Percentiles rank a stretch among this genome's conserved stretches.
These are phyloP conservation scores for Lerema accius DNA, from an alignment of 1,140 invertebrate genomes.

Conservation along the genomic window DNA sequence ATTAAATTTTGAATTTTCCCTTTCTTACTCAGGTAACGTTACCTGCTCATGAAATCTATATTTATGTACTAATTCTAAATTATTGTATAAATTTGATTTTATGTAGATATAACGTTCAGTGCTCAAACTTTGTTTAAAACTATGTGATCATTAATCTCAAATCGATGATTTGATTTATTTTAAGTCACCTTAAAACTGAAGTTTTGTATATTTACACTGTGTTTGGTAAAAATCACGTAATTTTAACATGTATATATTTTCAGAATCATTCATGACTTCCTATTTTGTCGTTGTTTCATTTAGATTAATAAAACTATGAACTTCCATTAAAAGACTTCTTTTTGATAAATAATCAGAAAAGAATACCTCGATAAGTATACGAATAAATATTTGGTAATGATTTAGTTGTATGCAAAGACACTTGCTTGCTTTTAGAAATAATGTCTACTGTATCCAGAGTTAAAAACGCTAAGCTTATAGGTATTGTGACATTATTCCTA, in stretches of 20 bases:
- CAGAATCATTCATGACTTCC: slow-evolving; percentile 41
- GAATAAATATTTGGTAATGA: slow-evolving; percentile 21
- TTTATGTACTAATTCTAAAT: slow-evolving; percentile 41
- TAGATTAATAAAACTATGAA: slow-evolving; percentile 6
- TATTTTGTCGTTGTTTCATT: slow-evolving; percentile 8
- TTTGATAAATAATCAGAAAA: slow-evolving; percentile 9
- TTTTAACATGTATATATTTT: slow-evolving; percentile 54
- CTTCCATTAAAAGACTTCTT: slow-evolving; percentile 18
- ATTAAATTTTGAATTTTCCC: slow-evolving; percentile 23
- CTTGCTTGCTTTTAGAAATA: not conserved
- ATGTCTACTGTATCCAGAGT: not conserved
- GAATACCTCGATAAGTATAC: slow-evolving; percentile 30
- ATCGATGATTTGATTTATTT: slow-evolving; percentile 50
- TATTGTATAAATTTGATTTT: slow-evolving; percentile 44
- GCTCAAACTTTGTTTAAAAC: slow-evolving; percentile 50
- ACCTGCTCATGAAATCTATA: slow-evolving; percentile 39
- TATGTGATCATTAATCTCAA: slow-evolving; percentile 17
- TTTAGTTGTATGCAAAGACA: not conserved
- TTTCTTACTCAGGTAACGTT: slow-evolving; percentile 16
- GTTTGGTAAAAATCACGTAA: slow-evolving; percentile 55
- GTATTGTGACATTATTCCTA: slow-evolving; percentile 1
- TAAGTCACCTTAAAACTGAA: slow-evolving; percentile 51
- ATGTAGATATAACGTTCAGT: slow-evolving; percentile 50
- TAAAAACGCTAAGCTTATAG: too few species aligned
- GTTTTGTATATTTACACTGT: slow-evolving; percentile 40